Percentiles rank a stretch among this genome's conserved stretches.
Conservation (phyloP, 37 sponge, comb jelly and placozoan genomes). For the Halichondria panicea region DNA sequence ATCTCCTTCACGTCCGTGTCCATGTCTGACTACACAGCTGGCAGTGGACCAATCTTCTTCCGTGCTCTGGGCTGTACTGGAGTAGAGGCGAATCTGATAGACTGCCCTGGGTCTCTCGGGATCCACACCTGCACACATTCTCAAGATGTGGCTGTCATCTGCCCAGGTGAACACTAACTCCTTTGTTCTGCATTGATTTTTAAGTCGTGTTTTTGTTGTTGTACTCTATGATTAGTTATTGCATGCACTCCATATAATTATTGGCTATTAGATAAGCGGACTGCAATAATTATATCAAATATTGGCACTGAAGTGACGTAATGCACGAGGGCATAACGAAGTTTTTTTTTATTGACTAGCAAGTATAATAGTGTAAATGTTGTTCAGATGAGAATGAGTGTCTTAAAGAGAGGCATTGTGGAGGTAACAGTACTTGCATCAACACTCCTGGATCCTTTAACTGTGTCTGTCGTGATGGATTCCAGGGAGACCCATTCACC, state of each 20-base stretch:
- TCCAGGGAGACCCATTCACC: conserved; percentile 26
- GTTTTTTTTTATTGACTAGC: no score
- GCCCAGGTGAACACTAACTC: conserved; percentile 27
- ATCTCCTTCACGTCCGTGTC: no score
- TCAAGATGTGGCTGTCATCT: conserved; percentile 12
- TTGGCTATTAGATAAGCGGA: no score
- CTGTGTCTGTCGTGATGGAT: conserved; percentile 42
- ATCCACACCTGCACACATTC: neutral
- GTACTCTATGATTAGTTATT: no score
- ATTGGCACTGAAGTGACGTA: no score
- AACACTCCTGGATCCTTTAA: conserved; percentile 44
- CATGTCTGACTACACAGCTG: neutral
- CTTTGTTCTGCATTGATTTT: neutral
- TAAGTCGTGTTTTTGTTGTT: no score
- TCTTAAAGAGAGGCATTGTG: neutral
- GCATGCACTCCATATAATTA: no score
- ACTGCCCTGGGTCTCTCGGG: neutral
- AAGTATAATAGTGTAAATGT: no score
- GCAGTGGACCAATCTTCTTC: conserved; percentile 4
- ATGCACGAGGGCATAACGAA: no score
- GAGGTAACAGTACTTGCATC: conserved; percentile 35
- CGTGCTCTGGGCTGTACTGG: neutral
- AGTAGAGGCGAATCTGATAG: neutral
- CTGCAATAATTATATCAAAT: no score
- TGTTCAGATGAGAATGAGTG: conserved; percentile 49